A percentile compares a stretch with the other conserved stretches of the same genome.
phyloP scores from a whole-genome alignment of 2,797 vertebrate species.

The Pelochelys cantorii region DNA sequence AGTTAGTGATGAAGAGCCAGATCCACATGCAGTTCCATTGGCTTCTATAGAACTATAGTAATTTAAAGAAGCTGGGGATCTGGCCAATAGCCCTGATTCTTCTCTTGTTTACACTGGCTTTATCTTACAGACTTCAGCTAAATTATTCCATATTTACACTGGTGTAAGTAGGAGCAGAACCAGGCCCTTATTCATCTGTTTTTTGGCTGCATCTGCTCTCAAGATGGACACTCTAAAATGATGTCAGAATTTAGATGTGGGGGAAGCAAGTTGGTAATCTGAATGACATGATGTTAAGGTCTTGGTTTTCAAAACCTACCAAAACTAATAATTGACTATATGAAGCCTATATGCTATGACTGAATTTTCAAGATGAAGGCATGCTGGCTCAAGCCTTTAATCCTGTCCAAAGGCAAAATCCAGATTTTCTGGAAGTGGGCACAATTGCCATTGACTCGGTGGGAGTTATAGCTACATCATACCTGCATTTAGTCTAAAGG shows the following conservation, averaged over 20 bases:
- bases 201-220: background rate
- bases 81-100: background rate
- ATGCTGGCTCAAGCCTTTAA: background rate
- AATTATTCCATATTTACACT: background rate
- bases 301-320: background rate
- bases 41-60: background rate
- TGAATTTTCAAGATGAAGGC: conserved; percentile 24
- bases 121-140: background rate
- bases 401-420: background rate
- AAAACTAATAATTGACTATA: background rate
- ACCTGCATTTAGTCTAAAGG: background rate
- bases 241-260: background rate
- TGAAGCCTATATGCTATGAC: background rate
- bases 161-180: background rate
- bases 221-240: background rate
- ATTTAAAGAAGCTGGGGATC: background rate
- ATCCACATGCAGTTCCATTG: background rate
- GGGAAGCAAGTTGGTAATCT: background rate
- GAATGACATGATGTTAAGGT: background rate
- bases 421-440: conserved; percentile 13
- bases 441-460: background rate
- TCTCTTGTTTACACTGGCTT: background rate
- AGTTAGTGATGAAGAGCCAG: background rate
- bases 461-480: background rate
- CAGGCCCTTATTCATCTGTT: background rate